Conservation (phyloP, 2,888 invertebrate genomes). For the Limnephilus auricula region DNA sequence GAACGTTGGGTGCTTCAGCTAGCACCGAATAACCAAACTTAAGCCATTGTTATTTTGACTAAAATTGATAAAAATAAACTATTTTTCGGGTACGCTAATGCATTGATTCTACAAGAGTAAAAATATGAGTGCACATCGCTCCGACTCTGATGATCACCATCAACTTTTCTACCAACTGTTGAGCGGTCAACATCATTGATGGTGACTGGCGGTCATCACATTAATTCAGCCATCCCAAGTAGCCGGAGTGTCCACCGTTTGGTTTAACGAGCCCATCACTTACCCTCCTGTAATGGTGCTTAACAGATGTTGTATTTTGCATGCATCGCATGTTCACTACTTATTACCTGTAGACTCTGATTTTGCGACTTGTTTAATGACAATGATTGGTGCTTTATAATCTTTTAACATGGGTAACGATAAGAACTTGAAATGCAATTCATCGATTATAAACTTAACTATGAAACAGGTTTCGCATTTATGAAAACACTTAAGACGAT, state of each 20-base stretch:
- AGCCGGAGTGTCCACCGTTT: constrained; percentile 2
- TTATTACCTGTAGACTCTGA: background rate
- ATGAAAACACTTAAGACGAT: background rate
- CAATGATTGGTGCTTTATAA: background rate
- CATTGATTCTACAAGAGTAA: background rate
- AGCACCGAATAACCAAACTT: no score
- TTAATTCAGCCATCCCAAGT: constrained; percentile 1
- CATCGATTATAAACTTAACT: background rate
- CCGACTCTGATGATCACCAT: background rate
- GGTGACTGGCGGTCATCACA: background rate
- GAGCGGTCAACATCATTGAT: background rate
- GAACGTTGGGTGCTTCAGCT: no score
- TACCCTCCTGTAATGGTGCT: background rate
- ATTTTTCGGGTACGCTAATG: no score
- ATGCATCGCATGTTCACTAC: background rate
- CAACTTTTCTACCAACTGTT: background rate
- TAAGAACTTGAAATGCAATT: background rate
- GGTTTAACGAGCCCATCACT: background rate
- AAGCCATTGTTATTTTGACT: no score
- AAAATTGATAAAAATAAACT: no score
- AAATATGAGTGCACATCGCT: background rate
- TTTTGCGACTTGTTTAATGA: background rate
- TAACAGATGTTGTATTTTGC: background rate
- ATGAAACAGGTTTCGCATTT: background rate
- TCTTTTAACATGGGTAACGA: background rate